Conservation (phyloP, 1,140 invertebrate species). For the Temnothorax curvispinosus region DNA sequence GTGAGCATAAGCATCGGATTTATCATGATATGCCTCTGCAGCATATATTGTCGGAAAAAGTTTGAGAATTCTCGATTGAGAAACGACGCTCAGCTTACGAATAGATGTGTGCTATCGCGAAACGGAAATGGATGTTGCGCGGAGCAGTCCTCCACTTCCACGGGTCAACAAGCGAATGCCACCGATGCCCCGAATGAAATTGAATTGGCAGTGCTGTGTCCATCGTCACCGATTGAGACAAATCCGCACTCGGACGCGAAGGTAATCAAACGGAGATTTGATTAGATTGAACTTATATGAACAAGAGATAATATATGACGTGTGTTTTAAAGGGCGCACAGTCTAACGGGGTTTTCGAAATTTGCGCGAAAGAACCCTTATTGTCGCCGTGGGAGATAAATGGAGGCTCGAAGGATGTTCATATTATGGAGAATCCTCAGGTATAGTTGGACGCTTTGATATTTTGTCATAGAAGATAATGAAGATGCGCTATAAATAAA, state of each 20-base stretch:
- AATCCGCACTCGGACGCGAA: conserved; percentile 81
- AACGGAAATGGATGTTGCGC: conserved; percentile 82
- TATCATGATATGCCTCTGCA: conserved; percentile 82
- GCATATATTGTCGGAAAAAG: conserved; percentile 82
- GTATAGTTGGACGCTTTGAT: conserved; percentile 75
- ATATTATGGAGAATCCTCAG: conserved; percentile 87
- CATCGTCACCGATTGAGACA: conserved; percentile 77
- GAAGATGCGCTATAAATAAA: not conserved
- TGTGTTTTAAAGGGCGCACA: conserved; percentile 80
- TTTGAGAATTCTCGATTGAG: conserved; percentile 79
- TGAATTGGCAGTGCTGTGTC: conserved; percentile 81
- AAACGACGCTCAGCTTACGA: conserved; percentile 78
- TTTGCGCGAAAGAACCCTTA: conserved; percentile 83
- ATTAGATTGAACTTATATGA: not conserved
- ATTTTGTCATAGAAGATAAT: conserved; percentile 10
- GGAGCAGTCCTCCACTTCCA: conserved; percentile 79
- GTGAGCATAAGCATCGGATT: conserved; percentile 82
- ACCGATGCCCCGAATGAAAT: conserved; percentile 79
- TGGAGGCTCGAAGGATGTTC: conserved; percentile 83
- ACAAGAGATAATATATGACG: not conserved
- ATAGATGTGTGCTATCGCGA: conserved; percentile 75
- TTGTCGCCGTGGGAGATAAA: conserved; percentile 83
- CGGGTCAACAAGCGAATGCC: conserved; percentile 76
- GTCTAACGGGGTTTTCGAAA: conserved; percentile 84
- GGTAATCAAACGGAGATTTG: conserved; percentile 57